Evolutionary conservation across 1,140 invertebrate species (phyloP).

Genomic region (Octopus bimaculoides): DNA sequence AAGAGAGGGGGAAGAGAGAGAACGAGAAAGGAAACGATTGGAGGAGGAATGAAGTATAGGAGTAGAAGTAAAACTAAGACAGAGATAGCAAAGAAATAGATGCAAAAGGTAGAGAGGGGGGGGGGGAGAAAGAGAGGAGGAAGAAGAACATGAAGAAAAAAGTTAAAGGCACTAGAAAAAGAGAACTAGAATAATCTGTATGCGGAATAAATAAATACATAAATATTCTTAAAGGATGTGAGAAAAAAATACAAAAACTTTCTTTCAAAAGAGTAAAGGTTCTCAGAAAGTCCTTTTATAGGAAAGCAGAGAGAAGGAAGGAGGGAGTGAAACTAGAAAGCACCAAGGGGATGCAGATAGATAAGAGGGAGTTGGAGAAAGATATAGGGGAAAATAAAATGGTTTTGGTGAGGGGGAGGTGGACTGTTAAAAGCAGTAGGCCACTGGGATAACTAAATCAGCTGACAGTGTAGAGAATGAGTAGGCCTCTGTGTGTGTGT

Average conservation of each 20-base stretch:
- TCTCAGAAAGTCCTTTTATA: no score
- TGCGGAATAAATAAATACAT: background rate
- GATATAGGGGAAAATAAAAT: background rate
- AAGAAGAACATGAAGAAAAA: background rate
- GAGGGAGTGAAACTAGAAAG: background rate
- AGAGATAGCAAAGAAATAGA: slow-evolving; percentile 18
- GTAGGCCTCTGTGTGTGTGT: no score
- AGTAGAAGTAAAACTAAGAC: slow-evolving; percentile 29
- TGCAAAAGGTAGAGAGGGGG: slow-evolving; percentile 22
- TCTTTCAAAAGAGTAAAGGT: no score
- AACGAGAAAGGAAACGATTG: slow-evolving; percentile 18
- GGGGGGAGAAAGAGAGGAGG: background rate
- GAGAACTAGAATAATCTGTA: background rate
- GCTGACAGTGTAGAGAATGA: no score
- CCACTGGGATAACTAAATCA: background rate
- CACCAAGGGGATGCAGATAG: background rate
- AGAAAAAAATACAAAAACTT: slow-evolving; percentile 10
- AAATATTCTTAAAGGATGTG: slow-evolving; percentile 4
- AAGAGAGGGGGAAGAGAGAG: slow-evolving; percentile 1
- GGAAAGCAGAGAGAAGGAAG: background rate
- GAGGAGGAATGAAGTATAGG: slow-evolving; percentile 22
- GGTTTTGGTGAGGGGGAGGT: slow-evolving; percentile 11
- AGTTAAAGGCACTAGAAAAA: no score
- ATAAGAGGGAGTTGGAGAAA: background rate
- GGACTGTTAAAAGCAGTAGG: background rate